Base-by-base conservation (phyloP, 2,113 vertebrate genomes). In the Myanophis thanlyinensis region DNA sequence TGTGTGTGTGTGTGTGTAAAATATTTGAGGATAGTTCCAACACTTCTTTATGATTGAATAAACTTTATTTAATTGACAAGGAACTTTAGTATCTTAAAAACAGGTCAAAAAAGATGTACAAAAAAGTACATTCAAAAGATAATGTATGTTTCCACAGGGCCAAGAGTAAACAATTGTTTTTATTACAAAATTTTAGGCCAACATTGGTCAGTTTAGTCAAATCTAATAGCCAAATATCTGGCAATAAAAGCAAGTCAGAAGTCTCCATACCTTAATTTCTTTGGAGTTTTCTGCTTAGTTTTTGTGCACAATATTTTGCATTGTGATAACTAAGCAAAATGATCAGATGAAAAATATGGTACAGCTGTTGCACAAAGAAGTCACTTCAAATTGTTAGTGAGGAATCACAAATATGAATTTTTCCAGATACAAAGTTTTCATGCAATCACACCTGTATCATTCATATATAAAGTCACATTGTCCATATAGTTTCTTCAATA, bases 11-110 rank as follows among this genome's bases (percentile, higher is more conserved):
- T 22, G 22, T 54, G 25, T 56, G 54, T 27, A n/a, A 67, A 67
- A 93, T 98, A 98, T 98, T 98, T 98, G 98, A 98, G 98, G 98
- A 97, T 98, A 97, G 97, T 96, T 98, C 98, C 97, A 98, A 98
- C 98, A 97, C 97, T 98, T 98, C 97, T 97, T 95, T 95, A 95
- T 91, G 97, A 98, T 97, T 96, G 97, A 98, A 98, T 97, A 97
- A 98, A 97, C 94, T 97, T 96, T 97, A 97, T 97, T 98, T 97
- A 97, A 97, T 97, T 97, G 96, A 95, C 0, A 20, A 97, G 97
- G 97, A 96, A 97, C 97, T 97, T 98, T 97, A 96, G 95, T 97
- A 98, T 97, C 97, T 96, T 89, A 30, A 96, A 94, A 93, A 91
- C 97, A 98, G 96, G n/a, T 96, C 95, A 91, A 93, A 96, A 97